Conservation (phyloP, 2,797 vertebrate genomes). For the Phataginus tricuspis region DNA sequence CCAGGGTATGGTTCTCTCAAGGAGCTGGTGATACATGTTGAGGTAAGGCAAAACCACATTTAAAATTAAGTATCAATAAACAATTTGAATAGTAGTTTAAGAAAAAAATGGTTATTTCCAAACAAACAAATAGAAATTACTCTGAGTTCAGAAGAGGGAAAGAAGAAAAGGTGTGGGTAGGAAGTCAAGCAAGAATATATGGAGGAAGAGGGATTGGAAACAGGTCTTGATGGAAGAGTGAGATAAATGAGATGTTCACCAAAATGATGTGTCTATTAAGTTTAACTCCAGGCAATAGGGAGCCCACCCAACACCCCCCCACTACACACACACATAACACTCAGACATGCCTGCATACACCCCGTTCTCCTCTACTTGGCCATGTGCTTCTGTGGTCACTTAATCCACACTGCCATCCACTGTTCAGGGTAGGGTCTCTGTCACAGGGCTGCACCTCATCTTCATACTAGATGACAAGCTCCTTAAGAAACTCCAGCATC, state of each 20-base stretch:
- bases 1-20: not conserved
- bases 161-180: not conserved
- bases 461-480: not conserved
- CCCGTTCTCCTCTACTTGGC: not conserved
- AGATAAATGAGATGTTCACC: not conserved
- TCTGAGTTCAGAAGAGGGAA: not conserved
- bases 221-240: not conserved
- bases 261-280: not conserved
- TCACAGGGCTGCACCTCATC: not conserved
- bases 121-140: not conserved
- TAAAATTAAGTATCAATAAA: conserved; percentile 2
- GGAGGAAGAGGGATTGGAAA: not conserved
- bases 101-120: not conserved
- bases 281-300: not conserved
- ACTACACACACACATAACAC: not conserved
- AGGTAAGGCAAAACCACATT: not conserved
- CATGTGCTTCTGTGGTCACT: not conserved
- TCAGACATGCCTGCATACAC: no score
- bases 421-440: not conserved
- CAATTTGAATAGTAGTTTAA: conserved; percentile 4
- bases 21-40: not conserved
- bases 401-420: not conserved
- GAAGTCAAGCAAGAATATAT: not conserved
- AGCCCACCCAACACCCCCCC: not conserved
- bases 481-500: not conserved